These are phyloP conservation scores for Zoanthus solanderi DNA, from an alignment of 92 coral and sea anemone genomes.

Conservation along the genomic window DNA sequence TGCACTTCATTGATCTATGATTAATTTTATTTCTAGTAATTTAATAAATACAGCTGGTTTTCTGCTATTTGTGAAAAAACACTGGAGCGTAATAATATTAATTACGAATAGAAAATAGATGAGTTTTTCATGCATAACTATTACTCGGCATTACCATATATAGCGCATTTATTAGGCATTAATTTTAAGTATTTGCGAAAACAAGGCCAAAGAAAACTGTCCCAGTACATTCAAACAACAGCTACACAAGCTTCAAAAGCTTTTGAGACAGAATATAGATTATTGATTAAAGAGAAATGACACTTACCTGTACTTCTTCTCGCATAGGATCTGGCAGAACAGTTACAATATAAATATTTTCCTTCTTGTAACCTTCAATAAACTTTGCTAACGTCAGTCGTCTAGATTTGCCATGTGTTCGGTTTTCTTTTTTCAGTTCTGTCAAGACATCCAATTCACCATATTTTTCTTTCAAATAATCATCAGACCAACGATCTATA, in stretches of 20 bases:
- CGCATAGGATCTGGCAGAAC: slow-evolving; percentile 98
- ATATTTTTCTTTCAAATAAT: slow-evolving; percentile 74
- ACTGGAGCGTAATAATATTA: too few relatives aligned
- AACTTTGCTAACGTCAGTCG: slow-evolving; percentile 83
- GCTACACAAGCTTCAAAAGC: neutral
- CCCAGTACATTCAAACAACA: neutral
- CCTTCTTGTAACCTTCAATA: slow-evolving; percentile 71
- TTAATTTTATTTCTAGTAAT: too few relatives aligned
- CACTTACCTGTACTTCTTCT: slow-evolving; percentile 85
- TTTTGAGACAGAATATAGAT: neutral
- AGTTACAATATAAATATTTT: slow-evolving; percentile 91
- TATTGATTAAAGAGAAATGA: neutral
- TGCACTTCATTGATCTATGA: too few relatives aligned
- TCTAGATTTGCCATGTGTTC: slow-evolving; percentile 76
- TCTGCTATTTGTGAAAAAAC: too few relatives aligned
- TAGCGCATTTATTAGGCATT: too few relatives aligned
- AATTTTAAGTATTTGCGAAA: neutral
- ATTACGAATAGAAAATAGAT: too few relatives aligned
- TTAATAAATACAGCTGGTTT: too few relatives aligned
- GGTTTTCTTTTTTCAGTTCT: slow-evolving; percentile 90
- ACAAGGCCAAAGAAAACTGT: neutral
- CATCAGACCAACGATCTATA: slow-evolving; percentile 77
- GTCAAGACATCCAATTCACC: slow-evolving; percentile 94
- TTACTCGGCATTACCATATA: neutral
- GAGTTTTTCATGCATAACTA: too few relatives aligned